phyloP scores from a whole-genome alignment of 2,113 vertebrate species.

The Eira barbara region DNA sequence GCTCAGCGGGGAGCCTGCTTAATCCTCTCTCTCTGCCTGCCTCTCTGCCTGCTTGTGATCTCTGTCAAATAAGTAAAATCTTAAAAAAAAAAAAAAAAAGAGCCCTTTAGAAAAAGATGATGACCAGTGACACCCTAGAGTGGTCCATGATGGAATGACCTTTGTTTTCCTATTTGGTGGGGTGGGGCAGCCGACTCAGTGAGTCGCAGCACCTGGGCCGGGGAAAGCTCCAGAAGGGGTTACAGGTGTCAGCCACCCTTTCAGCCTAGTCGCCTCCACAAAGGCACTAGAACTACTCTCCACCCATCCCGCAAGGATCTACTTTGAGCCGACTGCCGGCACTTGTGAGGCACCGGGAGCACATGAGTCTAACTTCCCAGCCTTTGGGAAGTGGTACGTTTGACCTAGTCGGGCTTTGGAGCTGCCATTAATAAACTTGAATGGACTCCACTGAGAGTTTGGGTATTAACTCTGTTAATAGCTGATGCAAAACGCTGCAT shows the following conservation, averaged over 20 bases:
- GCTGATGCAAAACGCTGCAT: neutral
- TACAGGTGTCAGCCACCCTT: fast-evolving
- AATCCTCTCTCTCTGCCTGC: too few species aligned
- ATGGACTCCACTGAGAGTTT: neutral
- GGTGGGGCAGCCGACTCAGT: too few species aligned
- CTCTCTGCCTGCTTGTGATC: too few species aligned
- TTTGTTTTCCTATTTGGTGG: too few species aligned
- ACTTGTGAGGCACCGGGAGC: neutral
- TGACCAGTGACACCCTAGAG: too few species aligned
- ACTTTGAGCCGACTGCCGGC: neutral
- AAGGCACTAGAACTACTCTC: neutral
- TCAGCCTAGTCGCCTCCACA: neutral
- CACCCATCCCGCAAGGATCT: neutral
- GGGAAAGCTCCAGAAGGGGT: neutral
- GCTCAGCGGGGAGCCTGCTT: too few species aligned
- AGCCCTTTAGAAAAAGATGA: too few species aligned
- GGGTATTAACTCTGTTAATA: neutral
- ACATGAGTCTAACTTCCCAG: neutral
- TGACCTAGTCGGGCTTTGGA: neutral
- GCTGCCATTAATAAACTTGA: neutral
- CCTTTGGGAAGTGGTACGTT: neutral
- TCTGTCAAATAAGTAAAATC: too few species aligned
- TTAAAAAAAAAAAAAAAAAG: too few species aligned
- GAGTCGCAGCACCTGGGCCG: fast-evolving
- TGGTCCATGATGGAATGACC: neutral